phyloP scores from a whole-genome alignment of 1,140 invertebrate genomes.

The Saxidomus purpurata region DNA sequence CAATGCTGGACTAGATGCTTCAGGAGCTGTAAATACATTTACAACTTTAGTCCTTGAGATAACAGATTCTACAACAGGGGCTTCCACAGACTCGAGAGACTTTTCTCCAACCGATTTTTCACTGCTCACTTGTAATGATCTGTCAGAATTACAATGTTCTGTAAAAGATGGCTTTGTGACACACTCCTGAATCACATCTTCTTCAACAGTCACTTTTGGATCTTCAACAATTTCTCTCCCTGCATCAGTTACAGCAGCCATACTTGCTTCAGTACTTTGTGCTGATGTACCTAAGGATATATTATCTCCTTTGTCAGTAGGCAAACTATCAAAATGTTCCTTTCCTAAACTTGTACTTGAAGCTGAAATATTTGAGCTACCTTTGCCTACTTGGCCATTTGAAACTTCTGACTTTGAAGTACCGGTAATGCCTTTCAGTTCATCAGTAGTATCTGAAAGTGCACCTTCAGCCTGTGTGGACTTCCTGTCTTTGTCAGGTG shows the following conservation, averaged over 20 bases:
- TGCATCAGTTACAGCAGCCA: neutral
- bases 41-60: neutral
- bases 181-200: neutral
- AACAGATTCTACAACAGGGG: neutral
- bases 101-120: neutral
- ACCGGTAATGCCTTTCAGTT: neutral
- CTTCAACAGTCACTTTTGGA: neutral
- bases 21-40: neutral
- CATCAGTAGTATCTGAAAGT: neutral
- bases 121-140: neutral
- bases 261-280: neutral
- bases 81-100: neutral
- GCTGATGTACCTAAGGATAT: neutral
- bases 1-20: neutral
- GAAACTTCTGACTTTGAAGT: slow-evolving; percentile 62
- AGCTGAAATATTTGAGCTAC: neutral
- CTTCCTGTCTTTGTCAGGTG: slow-evolving; percentile 21
- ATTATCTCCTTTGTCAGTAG: neutral
- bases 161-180: slow-evolving; percentile 3
- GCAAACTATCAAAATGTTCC: neutral
- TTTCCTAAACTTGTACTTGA: neutral
- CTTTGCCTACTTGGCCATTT: slow-evolving; percentile 17
- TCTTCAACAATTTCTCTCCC: no score
- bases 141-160: neutral
- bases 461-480: neutral